Evolutionary conservation across 2,888 invertebrate species (phyloP).

Genomic region (Malacosoma neustria): DNA sequence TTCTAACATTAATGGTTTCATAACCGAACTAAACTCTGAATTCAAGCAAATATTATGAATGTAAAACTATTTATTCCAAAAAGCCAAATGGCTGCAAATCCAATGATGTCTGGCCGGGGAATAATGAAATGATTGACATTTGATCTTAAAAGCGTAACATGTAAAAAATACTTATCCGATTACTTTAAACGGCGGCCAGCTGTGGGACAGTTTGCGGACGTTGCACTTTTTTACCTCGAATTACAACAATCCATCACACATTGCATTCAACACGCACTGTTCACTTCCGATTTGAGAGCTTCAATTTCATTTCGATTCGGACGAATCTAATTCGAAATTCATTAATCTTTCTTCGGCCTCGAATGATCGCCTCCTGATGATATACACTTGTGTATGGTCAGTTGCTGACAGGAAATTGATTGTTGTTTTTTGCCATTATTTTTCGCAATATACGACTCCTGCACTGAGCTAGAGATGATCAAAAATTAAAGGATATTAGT

Average conservation of each 20-base stretch:
- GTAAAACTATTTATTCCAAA: no score
- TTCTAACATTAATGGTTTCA: no score
- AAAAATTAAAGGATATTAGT: no score
- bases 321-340: constrained; percentile 68
- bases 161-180: constrained; percentile 64
- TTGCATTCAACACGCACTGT: constrained; percentile 52
- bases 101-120: neutral
- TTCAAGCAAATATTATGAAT: neutral
- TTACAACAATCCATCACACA: constrained; percentile 58
- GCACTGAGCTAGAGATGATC: no score
- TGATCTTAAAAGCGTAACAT: constrained; percentile 17
- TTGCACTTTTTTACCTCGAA: constrained; percentile 36
- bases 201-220: constrained; percentile 57
- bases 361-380: constrained; percentile 32
- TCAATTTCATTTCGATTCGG: constrained; percentile 64
- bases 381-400: constrained; percentile 65
- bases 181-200: constrained; percentile 55
- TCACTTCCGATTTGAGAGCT: constrained; percentile 66
- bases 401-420: constrained; percentile 72
- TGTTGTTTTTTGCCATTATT: constrained; percentile 15
- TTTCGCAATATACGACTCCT: neutral
- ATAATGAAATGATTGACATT: constrained; percentile 12
- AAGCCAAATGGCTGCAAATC: neutral
- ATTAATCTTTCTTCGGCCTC: constrained; percentile 56
- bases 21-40: no score